Evolutionary conservation across 1,140 invertebrate species (phyloP).

Genomic region (Cepaea nemoralis): DNA sequence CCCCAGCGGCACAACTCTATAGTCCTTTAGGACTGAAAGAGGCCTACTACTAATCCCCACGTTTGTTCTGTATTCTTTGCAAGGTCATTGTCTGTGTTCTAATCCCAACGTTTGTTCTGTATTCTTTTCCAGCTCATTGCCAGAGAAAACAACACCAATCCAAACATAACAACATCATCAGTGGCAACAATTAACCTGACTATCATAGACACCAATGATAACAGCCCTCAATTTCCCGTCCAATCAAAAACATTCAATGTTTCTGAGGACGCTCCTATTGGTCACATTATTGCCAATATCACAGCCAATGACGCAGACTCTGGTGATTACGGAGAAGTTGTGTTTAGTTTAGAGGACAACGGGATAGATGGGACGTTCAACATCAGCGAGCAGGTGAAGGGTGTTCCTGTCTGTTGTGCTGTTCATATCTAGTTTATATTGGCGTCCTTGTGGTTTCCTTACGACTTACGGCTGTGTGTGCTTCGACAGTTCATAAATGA

Average conservation of each 20-base stretch:
- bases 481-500: too few relatives aligned
- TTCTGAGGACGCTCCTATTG: neutral
- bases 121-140: neutral
- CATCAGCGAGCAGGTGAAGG: neutral
- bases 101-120: neutral
- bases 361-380: neutral
- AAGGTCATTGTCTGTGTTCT: neutral
- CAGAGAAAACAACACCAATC: neutral
- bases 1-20: too few relatives aligned
- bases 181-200: neutral
- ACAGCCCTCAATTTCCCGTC: neutral
- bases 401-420: too few relatives aligned
- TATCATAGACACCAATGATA: constrained; percentile 25
- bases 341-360: constrained; percentile 24
- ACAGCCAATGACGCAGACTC: constrained; percentile 11
- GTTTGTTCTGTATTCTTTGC: neutral
- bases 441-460: too few relatives aligned
- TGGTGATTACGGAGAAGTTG: neutral
- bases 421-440: too few relatives aligned
- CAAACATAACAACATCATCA: neutral
- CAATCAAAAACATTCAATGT: constrained; percentile 1
- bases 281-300: neutral
- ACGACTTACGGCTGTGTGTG: too few relatives aligned
- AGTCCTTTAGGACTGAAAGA: too few relatives aligned
- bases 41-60: too few relatives aligned